Conservation (phyloP, 2,113 vertebrate species). For the Oncorhynchus kisutch region DNA sequence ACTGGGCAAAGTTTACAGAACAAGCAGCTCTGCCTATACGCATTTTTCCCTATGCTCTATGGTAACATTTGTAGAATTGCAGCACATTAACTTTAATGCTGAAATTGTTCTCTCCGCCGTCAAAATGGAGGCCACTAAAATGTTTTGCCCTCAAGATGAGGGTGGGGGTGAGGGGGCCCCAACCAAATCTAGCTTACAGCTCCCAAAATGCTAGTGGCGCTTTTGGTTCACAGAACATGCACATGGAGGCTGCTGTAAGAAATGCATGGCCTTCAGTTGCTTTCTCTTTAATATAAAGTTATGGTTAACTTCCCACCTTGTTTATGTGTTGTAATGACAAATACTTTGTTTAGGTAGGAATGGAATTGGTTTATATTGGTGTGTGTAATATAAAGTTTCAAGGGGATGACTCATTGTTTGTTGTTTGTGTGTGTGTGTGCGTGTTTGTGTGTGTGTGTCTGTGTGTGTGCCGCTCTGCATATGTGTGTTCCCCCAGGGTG, state of each 20-base stretch:
- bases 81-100: too few species aligned
- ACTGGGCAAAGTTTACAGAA: too few species aligned
- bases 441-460: constrained; percentile 22
- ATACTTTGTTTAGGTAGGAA: background rate
- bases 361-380: background rate
- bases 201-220: too few species aligned
- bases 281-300: background rate
- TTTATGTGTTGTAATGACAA: background rate
- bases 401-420: constrained; percentile 43
- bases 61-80: too few species aligned
- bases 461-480: constrained; percentile 15
- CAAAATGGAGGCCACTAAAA: too few species aligned
- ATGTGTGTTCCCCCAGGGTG: constrained; percentile 76
- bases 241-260: background rate
- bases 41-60: too few species aligned
- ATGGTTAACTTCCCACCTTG: background rate
- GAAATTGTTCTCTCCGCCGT: too few species aligned
- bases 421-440: constrained; percentile 24
- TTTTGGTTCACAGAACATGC: background rate
- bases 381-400: constrained; percentile 11
- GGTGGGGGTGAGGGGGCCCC: too few species aligned
- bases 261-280: background rate
- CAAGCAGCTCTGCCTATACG: too few species aligned
- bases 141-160: too few species aligned
- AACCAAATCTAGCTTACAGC: too few species aligned